Conservation (phyloP, 2,113 vertebrate genomes). For the Porphyrio hochstetteri region DNA sequence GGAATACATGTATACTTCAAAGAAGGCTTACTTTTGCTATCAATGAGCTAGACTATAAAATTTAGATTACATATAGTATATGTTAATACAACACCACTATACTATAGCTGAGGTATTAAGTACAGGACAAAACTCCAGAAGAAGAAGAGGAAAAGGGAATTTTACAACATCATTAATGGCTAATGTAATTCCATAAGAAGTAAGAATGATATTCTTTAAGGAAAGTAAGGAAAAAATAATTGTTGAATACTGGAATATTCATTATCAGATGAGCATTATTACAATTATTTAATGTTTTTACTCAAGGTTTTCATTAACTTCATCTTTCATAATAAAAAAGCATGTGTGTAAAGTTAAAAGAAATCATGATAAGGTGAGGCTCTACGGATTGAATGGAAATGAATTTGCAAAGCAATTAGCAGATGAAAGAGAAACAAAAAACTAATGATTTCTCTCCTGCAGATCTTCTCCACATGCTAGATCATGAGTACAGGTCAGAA, state of each 20-base stretch:
- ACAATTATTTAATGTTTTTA: background rate
- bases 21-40: background rate
- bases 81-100: fast-evolving
- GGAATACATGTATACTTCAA: background rate
- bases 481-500: background rate
- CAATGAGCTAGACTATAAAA: background rate
- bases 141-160: background rate
- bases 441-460: background rate
- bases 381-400: background rate
- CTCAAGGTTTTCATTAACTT: background rate
- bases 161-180: background rate
- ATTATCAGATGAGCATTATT: background rate
- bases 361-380: background rate
- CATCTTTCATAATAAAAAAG: background rate
- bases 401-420: background rate
- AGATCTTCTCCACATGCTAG: background rate
- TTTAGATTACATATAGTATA: background rate
- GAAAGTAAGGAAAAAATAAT: background rate
- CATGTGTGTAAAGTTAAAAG: background rate
- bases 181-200: background rate
- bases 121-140: background rate
- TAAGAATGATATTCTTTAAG: background rate
- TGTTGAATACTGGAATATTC: background rate
- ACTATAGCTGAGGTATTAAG: background rate
- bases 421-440: background rate